Base-by-base conservation (phyloP, 2,113 vertebrate genomes). In the Coptodon bakossiorum region DNA sequence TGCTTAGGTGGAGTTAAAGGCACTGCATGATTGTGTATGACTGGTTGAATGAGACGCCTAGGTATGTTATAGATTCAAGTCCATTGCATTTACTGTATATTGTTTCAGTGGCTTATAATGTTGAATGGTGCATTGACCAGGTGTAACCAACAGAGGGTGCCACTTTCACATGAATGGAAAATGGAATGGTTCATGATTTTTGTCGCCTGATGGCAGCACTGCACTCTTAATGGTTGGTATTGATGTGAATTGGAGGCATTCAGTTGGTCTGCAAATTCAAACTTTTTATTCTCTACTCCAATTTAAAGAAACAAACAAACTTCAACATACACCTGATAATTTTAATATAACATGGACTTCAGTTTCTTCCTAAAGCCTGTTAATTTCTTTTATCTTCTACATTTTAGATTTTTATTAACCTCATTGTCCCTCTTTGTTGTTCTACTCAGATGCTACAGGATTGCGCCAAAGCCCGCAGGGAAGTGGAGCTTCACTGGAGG, bases 401-500 rank as follows among this genome's bases (percentile, higher is more conserved):
- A 31, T 76, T 76, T 76, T 50, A 50, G n/a, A 52, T 84, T n/a
- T 79, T 27, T 56, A 31, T 76, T 19, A 52, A 13, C 22, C 9
- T 81, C 17, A 7, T 4, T 29, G 17, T 45, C 31, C n/a, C 29
- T 73, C 34, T 79, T 19, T 90, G 43, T 80, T 4, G 9, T 53
- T 82, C 8, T 85, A 36, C 78, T 0, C 92, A 99, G 99, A 99
- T 99, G 97, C 96, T 99, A 48, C 98, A 99, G 95, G 99, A 99
- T 91, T 99, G 98, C 90, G 93, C 97, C 3, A 99, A 99, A 92
- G 99, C 98, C 2, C 98, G 98, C 29, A 95, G 98, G 27, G 99
- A 99, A 80, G 98, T 99, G 88, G 98, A 99, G 85, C 96, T 99
- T 86, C 99, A 99, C 94, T 99, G 98, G 98, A 95, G 98, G 53